Conservation (phyloP, 1,140 invertebrate genomes). For the Hyles euphorbiae region DNA sequence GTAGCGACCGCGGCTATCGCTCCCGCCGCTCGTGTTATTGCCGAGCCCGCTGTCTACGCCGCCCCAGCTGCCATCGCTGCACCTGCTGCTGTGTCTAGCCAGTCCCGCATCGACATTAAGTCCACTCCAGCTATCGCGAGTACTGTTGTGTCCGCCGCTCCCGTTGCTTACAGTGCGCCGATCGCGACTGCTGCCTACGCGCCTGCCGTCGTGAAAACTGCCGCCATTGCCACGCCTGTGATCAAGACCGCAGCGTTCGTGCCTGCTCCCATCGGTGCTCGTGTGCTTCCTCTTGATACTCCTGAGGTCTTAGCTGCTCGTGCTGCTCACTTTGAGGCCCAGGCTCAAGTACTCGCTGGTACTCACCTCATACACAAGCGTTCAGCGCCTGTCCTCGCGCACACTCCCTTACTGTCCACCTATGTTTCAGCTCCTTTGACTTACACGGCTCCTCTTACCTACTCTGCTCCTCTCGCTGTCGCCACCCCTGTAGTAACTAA, state of each 20-base stretch:
- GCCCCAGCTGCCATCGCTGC: constrained; percentile 27
- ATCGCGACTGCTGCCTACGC: constrained; percentile 24
- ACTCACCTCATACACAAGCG: constrained; percentile 55
- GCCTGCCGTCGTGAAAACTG: constrained; percentile 12
- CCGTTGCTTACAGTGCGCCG: constrained; percentile 30
- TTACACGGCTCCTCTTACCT: constrained; percentile 31
- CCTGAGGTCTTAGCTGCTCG: constrained; percentile 71
- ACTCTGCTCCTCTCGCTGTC: constrained; percentile 38
- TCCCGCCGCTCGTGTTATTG: constrained; percentile 23
- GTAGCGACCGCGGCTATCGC: constrained; percentile 22
- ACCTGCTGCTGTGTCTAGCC: constrained; percentile 48
- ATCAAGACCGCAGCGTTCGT: constrained; percentile 27
- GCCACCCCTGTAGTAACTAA: constrained; percentile 40
- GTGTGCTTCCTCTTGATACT: constrained; percentile 50
- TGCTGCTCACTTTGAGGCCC: constrained; percentile 60
- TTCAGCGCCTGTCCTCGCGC: constrained; percentile 35
- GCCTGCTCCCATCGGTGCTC: constrained; percentile 32
- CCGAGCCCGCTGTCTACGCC: constrained; percentile 19
- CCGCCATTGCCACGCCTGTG: constrained; percentile 25
- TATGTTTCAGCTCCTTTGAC: constrained; percentile 40
- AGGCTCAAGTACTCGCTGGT: constrained; percentile 37
- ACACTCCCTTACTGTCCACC: constrained; percentile 27
- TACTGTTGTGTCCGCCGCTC: constrained; percentile 30
- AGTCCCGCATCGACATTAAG: constrained; percentile 57
- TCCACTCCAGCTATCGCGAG: constrained; percentile 45